These are phyloP conservation scores for Drosophila diplacantha DNA, from an alignment of 2,888 invertebrate genomes.

Conservation along the genomic window DNA sequence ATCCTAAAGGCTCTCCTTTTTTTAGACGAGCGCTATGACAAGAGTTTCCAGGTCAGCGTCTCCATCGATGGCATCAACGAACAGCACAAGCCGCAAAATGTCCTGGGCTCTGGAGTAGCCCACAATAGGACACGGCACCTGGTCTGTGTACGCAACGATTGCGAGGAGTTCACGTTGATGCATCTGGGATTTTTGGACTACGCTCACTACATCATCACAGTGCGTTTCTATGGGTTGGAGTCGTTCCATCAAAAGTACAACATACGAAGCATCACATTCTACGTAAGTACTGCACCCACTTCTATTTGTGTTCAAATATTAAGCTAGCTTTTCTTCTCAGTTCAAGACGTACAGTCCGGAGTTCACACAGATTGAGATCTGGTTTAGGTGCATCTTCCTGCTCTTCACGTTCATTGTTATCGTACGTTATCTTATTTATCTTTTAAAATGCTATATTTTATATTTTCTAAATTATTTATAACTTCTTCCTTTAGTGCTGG, in stretches of 20 bases:
- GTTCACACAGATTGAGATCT: conserved; percentile 97
- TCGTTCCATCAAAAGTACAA: conserved; percentile 90
- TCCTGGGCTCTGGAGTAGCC: conserved; percentile 82
- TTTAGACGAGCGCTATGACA: conserved; percentile 92
- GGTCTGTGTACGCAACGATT: conserved; percentile 87
- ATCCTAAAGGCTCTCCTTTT: not conserved
- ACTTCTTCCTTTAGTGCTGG: conserved; percentile 85
- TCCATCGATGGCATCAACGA: conserved; percentile 88
- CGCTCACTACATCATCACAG: conserved; percentile 90
- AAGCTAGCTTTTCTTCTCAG: conserved; percentile 79
- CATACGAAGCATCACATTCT: conserved; percentile 90
- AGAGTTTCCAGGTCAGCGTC: conserved; percentile 91
- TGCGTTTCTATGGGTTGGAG: conserved; percentile 90
- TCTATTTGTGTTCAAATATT: not conserved
- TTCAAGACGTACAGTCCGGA: conserved; percentile 97
- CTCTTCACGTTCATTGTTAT: conserved; percentile 90
- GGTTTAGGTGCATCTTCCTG: conserved; percentile 96
- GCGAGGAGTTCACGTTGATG: conserved; percentile 91
- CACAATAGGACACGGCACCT: conserved; percentile 91
- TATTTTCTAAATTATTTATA: not conserved
- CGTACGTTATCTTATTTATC: conserved; percentile 80
- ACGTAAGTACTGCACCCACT: conserved; percentile 80
- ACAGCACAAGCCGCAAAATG: conserved; percentile 84
- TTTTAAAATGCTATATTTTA: not conserved
- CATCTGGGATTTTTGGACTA: conserved; percentile 94